Percentiles rank a stretch among this genome's conserved stretches.
phyloP scores from a whole-genome alignment of 2,113 vertebrate species.

The Cyprinus carpio region DNA sequence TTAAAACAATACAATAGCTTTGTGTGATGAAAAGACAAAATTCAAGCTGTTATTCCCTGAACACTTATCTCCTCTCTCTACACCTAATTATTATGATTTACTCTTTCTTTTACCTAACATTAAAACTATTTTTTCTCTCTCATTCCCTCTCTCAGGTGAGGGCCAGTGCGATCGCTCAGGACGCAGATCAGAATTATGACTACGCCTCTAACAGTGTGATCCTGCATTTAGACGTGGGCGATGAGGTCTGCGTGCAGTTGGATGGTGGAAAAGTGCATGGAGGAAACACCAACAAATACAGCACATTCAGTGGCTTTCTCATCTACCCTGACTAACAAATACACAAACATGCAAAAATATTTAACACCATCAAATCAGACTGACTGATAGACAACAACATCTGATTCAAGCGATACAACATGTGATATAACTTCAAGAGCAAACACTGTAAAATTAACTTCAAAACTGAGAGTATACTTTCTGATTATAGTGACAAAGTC shows the following conservation, averaged over 20 bases:
- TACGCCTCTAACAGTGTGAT: constrained; percentile 92
- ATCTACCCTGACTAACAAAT: constrained; percentile 84
- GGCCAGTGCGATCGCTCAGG: constrained; percentile 84
- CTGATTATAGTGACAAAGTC: neutral
- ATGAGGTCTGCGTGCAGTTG: constrained; percentile 90
- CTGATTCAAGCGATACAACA: neutral
- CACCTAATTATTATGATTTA: neutral
- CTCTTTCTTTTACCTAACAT: neutral
- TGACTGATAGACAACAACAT: neutral
- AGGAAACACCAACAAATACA: constrained; percentile 94
- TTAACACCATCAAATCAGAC: neutral
- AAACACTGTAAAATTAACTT: neutral
- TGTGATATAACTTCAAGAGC: neutral
- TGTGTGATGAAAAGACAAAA: no score
- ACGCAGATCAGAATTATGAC: constrained; percentile 88
- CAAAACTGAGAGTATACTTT: neutral
- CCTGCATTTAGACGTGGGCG: constrained; percentile 89
- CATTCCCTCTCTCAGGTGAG: constrained; percentile 74
- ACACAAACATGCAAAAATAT: constrained; percentile 14
- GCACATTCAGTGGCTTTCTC: constrained; percentile 93
- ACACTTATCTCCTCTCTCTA: neutral
- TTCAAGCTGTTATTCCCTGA: neutral
- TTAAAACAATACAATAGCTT: no score
- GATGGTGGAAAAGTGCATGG: constrained; percentile 92
- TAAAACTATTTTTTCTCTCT: neutral